Evolutionary conservation across 2,113 vertebrate species (phyloP).

Genomic region (Lagopus leucura): DNA sequence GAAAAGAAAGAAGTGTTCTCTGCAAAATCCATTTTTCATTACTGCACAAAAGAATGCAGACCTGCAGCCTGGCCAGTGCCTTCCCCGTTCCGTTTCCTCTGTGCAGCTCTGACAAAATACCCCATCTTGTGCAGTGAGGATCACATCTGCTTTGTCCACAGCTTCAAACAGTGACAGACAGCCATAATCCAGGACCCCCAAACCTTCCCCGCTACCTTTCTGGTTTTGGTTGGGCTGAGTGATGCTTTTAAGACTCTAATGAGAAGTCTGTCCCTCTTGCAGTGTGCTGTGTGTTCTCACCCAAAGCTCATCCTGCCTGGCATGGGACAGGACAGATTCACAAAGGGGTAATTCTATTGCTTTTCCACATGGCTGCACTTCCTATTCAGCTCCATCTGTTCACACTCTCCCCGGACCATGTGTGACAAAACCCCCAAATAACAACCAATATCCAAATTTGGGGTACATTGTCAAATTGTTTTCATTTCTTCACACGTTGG

Average conservation of each 20-base stretch:
- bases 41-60: background rate
- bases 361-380: background rate
- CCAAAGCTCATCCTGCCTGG: background rate
- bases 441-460: background rate
- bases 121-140: accelerated
- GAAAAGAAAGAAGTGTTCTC: background rate
- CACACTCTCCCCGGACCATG: background rate
- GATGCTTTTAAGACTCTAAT: background rate
- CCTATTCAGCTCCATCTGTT: background rate
- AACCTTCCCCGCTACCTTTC: background rate
- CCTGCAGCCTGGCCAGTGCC: background rate
- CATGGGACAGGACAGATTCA: background rate
- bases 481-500: background rate
- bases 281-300: background rate
- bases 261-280: background rate
- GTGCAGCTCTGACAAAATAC: background rate
- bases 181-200: background rate
- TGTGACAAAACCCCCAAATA: background rate
- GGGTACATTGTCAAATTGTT: background rate
- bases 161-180: background rate
- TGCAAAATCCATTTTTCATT: background rate
- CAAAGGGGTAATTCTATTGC: background rate
- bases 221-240: background rate
- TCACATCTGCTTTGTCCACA: accelerated
- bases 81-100: background rate